Evolutionary conservation across 2,113 vertebrate genomes (phyloP).

Genomic region (Xiphorhynchus elegans): DNA sequence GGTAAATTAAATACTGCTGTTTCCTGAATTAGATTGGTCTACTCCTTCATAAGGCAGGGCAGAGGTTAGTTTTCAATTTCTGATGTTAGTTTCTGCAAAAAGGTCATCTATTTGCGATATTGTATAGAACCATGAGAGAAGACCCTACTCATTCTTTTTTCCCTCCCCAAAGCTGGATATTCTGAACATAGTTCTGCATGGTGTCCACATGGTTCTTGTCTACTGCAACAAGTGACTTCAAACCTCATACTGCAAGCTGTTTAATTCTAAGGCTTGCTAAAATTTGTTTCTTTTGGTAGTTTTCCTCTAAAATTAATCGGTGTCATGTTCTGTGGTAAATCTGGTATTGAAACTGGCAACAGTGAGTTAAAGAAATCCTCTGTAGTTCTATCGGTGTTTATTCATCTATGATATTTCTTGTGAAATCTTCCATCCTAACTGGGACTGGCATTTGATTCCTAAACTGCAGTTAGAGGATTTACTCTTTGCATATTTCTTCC

Average conservation of each 20-base stretch:
- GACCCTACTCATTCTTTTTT: neutral
- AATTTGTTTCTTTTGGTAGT: neutral
- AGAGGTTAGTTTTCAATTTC: neutral
- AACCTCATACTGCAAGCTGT: neutral
- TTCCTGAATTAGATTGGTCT: neutral
- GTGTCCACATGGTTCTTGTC: neutral
- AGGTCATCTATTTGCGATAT: neutral
- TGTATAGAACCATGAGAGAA: accelerated
- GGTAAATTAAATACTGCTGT: neutral
- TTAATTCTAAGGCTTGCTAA: neutral
- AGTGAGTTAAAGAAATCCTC: neutral
- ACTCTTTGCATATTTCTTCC: conserved; percentile 5
- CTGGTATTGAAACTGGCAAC: neutral
- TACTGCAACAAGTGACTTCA: neutral
- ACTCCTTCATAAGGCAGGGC: accelerated
- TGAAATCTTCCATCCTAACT: neutral
- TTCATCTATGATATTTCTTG: neutral
- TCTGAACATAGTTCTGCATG: neutral
- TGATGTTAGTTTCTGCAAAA: neutral
- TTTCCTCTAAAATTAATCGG: neutral
- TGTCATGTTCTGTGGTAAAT: neutral
- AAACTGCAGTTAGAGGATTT: neutral
- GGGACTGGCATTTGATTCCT: neutral
- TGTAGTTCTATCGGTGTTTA: neutral
- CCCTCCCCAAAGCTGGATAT: neutral